Evolutionary conservation across 2,797 vertebrate species (phyloP).

Genomic region (Poeciliopsis infans): DNA sequence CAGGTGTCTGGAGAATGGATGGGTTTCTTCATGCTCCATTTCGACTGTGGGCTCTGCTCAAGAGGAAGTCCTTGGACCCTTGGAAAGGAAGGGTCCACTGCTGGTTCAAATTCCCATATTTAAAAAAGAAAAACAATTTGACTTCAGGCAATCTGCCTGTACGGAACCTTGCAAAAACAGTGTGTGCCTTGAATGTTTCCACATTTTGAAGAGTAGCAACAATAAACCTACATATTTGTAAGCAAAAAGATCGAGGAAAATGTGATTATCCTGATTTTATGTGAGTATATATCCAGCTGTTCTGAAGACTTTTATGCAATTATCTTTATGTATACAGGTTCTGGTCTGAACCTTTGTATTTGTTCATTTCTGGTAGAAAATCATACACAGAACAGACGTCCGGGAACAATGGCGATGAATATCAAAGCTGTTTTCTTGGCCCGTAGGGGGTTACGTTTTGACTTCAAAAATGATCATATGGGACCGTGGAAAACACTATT

Average conservation of each 20-base stretch:
- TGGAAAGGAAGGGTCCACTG: slow-evolving; percentile 38
- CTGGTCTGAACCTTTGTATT: neutral
- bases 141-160: neutral
- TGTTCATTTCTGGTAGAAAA: neutral
- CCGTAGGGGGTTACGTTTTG: neutral
- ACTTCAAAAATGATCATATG: neutral
- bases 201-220: neutral
- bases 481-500: neutral
- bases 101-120: slow-evolving; percentile 12
- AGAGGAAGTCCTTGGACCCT: slow-evolving; percentile 64
- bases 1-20: slow-evolving; percentile 72
- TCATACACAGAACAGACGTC: neutral
- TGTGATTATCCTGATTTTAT: neutral
- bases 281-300: neutral
- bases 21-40: slow-evolving; percentile 67
- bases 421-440: neutral
- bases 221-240: neutral
- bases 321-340: neutral
- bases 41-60: slow-evolving; percentile 60
- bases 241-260: neutral
- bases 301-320: neutral
- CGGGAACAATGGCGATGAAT: neutral
- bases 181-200: neutral
- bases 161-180: neutral
- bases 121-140: neutral